Base-by-base conservation (phyloP, 2,888 invertebrate genomes). In the Tuberolachnus salignus region DNA sequence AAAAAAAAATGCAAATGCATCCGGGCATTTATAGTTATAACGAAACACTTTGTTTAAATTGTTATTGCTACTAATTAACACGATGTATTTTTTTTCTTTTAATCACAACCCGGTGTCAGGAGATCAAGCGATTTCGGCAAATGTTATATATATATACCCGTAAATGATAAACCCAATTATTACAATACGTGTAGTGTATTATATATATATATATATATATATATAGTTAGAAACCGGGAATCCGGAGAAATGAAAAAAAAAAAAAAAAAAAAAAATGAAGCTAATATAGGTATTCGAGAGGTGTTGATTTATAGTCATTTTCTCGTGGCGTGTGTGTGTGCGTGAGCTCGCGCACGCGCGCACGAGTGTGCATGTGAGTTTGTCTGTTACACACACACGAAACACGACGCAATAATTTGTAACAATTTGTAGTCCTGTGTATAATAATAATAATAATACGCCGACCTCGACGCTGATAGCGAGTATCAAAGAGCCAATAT, bases 31-130 rank as follows among this genome's bases (percentile, higher is more conserved):
- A 10, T 6, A n/a, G n/a, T 26, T 26, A 55, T 42, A 59, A 26
- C 11, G 46, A n/a, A 57, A 46, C 46, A 13, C 9, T 69, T 46
- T 59, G 13, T 1, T 34, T 9, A 57, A 75, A 75, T 75, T 75
- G 57, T 75, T 75, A 75, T 75, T 75, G 34, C 57, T 19, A 21
- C 67, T 75, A 75, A 75, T 75, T 67, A 75, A 75, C 67, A 34
- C 34, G 51, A 19, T 51, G 34, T 55, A 51, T 21, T 46, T 59
- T n/a, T n/a, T n/a, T n/a, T n/a, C n/a, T n/a, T n/a, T 73, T 73
- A 51, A 73, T 73, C 72, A 10, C 51, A 19, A 51, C 16, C 16
- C 1, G 21, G 34, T 51, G 72, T 73, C 61, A 63, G 63, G 26
- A 61, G 72, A 42, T 63, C 72, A 73, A 49, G 61, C 26, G 72